These are phyloP conservation scores for Rhinoderma darwinii DNA, from an alignment of 2,113 vertebrate genomes.

Conservation along the genomic window DNA sequence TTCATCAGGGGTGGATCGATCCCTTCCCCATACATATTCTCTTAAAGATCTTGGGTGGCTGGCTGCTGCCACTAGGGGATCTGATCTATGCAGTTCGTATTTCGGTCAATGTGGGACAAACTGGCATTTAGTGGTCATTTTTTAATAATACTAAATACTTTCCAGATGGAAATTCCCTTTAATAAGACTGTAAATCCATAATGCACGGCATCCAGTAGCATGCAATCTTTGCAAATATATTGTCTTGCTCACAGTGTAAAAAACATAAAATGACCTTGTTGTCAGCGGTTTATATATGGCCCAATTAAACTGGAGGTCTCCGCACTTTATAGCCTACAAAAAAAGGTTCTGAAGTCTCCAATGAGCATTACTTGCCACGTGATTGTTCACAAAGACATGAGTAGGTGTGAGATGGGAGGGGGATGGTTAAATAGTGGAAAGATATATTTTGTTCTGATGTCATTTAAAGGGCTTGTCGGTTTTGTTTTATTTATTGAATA, in stretches of 20 bases:
- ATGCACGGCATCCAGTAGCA: background rate
- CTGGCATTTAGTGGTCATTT: too few species aligned
- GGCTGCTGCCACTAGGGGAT: too few species aligned
- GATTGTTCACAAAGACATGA: background rate
- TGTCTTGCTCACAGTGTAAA: background rate
- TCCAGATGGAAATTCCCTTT: background rate
- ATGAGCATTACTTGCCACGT: background rate
- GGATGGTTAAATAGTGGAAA: conserved; percentile 6
- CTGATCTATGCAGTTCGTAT: too few species aligned
- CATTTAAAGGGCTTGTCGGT: too few species aligned
- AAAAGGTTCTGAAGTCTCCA: background rate
- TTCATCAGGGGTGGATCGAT: too few species aligned
- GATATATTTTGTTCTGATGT: background rate
- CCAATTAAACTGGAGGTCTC: background rate
- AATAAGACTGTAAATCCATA: too few species aligned
- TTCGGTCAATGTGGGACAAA: too few species aligned
- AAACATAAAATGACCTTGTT: background rate
- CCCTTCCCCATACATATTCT: too few species aligned
- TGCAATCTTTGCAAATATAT: background rate
- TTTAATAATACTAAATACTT: background rate
- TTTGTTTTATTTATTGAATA: too few species aligned
- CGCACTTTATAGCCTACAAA: background rate
- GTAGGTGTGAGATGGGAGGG: background rate
- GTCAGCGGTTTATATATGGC: background rate
- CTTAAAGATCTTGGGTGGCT: too few species aligned